These are phyloP conservation scores for Tetrao urogallus DNA, from an alignment of 2,113 vertebrate species.

Conservation along the genomic window DNA sequence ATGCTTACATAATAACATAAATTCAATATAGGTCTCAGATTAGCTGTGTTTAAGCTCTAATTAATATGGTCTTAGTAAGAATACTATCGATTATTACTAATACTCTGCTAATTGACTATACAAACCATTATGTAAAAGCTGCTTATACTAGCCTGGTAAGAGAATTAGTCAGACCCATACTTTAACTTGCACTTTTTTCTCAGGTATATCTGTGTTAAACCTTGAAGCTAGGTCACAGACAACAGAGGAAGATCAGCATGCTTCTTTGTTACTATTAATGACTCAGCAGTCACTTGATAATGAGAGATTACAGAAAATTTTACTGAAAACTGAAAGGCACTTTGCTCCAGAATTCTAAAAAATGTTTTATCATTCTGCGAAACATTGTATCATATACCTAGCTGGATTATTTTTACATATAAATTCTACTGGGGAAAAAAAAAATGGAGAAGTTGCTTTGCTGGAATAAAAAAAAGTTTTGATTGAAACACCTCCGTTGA, in stretches of 20 bases:
- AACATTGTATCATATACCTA: neutral
- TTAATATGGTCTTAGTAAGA: slow-evolving; percentile 56
- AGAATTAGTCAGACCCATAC: slow-evolving; percentile 5
- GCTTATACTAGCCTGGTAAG: slow-evolving; percentile 40
- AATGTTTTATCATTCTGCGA: neutral
- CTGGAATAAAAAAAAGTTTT: neutral
- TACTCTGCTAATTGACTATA: slow-evolving; percentile 62
- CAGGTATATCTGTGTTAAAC: slow-evolving; percentile 23
- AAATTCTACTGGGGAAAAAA: neutral
- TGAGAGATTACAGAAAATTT: neutral
- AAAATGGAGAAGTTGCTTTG: neutral
- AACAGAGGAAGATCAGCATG: neutral
- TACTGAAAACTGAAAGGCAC: neutral
- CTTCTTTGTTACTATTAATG: neutral
- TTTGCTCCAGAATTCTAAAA: neutral
- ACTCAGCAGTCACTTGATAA: neutral
- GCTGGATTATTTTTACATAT: neutral
- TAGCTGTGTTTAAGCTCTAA: slow-evolving; percentile 57
- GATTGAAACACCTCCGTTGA: neutral
- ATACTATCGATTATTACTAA: slow-evolving; percentile 54
- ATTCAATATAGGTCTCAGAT: slow-evolving; percentile 53
- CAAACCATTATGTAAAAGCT: slow-evolving; percentile 67
- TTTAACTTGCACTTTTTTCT: slow-evolving; percentile 37
- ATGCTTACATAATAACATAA: slow-evolving; percentile 44
- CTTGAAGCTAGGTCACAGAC: neutral